These are phyloP conservation scores for Empis stercorea DNA, from an alignment of 2,888 invertebrate species.

Conservation along the genomic window DNA sequence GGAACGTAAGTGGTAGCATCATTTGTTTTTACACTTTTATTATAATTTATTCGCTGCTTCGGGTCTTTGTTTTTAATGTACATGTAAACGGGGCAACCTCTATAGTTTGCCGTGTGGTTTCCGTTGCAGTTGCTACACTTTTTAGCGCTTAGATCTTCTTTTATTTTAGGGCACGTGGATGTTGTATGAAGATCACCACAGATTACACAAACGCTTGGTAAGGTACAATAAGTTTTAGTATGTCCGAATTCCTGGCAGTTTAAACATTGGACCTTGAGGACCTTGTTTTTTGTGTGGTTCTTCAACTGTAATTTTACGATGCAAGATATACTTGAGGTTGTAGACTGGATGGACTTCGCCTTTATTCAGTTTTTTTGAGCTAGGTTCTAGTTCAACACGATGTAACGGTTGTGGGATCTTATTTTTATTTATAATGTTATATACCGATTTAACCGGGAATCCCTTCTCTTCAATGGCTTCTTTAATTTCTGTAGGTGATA, in stretches of 20 bases:
- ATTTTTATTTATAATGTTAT: not conserved
- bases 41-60: no score
- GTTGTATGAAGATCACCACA: no score
- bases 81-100: no score
- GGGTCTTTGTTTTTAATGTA: not conserved
- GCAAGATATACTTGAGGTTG: not conserved
- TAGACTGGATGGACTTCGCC: not conserved
- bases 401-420: not conserved
- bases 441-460: no score
- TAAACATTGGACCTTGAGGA: not conserved
- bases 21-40: no score
- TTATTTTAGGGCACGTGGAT: no score
- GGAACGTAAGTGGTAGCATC: no score
- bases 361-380: not conserved
- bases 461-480: no score
- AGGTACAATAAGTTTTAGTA: not conserved
- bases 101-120: no score
- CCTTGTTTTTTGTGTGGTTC: not conserved
- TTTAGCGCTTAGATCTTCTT: no score
- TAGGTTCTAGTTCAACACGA: not conserved
- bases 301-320: not conserved
- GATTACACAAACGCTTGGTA: not conserved
- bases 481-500: no score
- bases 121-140: no score
- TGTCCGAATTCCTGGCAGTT: slow-evolving; percentile 2